phyloP scores from a whole-genome alignment of 2,113 vertebrate species.

The Stomatorhinus ivindoensis region DNA sequence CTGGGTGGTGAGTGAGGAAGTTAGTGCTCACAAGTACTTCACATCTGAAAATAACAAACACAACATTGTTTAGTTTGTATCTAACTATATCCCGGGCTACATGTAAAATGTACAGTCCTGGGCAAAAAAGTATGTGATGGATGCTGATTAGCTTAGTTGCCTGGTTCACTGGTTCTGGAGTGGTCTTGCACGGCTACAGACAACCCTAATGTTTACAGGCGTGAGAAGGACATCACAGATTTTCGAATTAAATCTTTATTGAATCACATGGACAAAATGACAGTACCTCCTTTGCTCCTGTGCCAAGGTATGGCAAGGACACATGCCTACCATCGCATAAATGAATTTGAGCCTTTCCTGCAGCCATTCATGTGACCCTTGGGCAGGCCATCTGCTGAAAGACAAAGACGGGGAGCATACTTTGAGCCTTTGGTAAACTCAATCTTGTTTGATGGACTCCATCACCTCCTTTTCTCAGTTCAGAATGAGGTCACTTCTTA shows the following conservation, averaged over 20 bases:
- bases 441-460: not conserved
- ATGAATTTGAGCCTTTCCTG: not conserved
- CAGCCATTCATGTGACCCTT: not conserved
- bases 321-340: slow-evolving; percentile 4
- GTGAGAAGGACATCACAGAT: slow-evolving; percentile 7
- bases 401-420: not conserved
- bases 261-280: slow-evolving; percentile 12
- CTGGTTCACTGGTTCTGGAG: not conserved
- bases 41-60: not conserved
- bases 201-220: slow-evolving; percentile 18
- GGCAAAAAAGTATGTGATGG: not conserved
- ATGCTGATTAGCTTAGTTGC: not conserved
- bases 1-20: not conserved
- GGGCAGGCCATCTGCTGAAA: not conserved
- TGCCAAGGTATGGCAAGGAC: not conserved
- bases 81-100: not conserved
- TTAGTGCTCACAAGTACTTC: not conserved
- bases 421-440: not conserved
- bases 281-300: slow-evolving; percentile 7
- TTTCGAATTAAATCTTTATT: slow-evolving; percentile 11
- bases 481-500: not conserved
- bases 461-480: not conserved
- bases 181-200: slow-evolving; percentile 6
- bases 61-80: not conserved
- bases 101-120: slow-evolving; percentile 8